Percentiles rank a stretch among this genome's conserved stretches.
Conservation (phyloP, 92 coral and sea anemone genomes). For the Desmophyllum pertusum region DNA sequence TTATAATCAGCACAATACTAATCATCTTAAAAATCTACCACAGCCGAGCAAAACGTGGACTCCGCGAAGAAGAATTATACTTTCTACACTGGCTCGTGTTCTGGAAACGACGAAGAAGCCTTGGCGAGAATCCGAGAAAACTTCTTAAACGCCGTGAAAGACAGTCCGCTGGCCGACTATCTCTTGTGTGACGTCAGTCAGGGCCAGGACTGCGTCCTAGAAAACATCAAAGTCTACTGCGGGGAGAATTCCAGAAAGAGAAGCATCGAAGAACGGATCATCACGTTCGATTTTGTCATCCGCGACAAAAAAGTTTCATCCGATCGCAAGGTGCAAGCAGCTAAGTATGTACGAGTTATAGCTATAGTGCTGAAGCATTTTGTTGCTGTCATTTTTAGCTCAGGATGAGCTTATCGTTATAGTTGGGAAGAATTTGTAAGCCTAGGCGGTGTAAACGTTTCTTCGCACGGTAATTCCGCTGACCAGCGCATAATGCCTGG, state of each 20-base stretch:
- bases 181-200: conserved; percentile 72
- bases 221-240: conserved; percentile 84
- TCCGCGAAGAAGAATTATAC: conserved; percentile 84
- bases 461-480: too few relatives aligned
- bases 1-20: too few relatives aligned
- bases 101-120: conserved; percentile 69
- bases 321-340: conserved; percentile 69
- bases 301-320: conserved; percentile 58
- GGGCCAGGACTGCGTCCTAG: conserved; percentile 80
- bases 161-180: conserved; percentile 77
- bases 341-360: conserved; percentile 29
- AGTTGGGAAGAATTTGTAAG: too few relatives aligned
- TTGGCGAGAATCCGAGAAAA: conserved; percentile 72
- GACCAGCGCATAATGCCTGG: too few relatives aligned
- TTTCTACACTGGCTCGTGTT: conserved; percentile 90
- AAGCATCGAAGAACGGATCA: conserved; percentile 60
- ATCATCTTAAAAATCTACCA: not conserved
- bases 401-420: too few relatives aligned
- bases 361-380: not conserved
- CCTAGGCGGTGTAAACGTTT: too few relatives aligned
- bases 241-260: conserved; percentile 55
- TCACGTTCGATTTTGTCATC: conserved; percentile 86
- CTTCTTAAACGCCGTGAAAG: conserved; percentile 73
- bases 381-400: not conserved
- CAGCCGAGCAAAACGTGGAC: conserved; percentile 56